Conservation (phyloP, 2,113 vertebrate species). For the Trogon surrucura region DNA sequence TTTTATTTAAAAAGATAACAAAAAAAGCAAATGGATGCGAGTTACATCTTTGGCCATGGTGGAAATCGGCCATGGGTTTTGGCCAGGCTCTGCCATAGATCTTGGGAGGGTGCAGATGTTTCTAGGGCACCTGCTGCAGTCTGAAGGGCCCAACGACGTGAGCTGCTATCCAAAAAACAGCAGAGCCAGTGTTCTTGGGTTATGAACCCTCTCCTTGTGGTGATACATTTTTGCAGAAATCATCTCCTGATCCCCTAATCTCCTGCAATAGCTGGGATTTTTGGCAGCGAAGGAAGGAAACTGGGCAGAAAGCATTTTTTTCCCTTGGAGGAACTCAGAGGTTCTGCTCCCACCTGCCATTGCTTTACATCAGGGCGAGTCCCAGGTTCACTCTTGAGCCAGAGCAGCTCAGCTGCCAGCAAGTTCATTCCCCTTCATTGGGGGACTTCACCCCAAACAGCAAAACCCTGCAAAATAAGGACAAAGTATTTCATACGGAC, state of each 20-base stretch:
- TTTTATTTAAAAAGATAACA: background rate
- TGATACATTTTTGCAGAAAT: background rate
- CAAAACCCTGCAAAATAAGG: background rate
- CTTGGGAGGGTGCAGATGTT: background rate
- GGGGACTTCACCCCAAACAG: background rate
- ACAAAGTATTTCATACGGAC: background rate
- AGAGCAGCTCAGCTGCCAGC: background rate
- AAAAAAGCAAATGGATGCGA: background rate
- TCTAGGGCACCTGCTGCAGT: background rate
- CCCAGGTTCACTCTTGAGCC: background rate
- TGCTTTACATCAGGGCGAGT: background rate
- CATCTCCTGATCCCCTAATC: background rate
- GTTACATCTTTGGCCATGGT: background rate
- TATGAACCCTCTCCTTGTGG: background rate
- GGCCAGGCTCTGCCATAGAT: background rate
- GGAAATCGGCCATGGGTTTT: background rate
- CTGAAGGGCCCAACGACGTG: accelerated
- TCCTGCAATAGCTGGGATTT: background rate
- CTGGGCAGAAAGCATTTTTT: background rate
- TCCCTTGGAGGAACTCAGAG: background rate
- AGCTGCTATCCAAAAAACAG: background rate
- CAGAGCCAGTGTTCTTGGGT: background rate
- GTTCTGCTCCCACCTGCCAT: background rate
- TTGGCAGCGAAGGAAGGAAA: background rate
- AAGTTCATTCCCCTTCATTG: background rate